These are phyloP conservation scores for Cydia amplana DNA, from an alignment of 1,140 invertebrate genomes.

Conservation along the genomic window DNA sequence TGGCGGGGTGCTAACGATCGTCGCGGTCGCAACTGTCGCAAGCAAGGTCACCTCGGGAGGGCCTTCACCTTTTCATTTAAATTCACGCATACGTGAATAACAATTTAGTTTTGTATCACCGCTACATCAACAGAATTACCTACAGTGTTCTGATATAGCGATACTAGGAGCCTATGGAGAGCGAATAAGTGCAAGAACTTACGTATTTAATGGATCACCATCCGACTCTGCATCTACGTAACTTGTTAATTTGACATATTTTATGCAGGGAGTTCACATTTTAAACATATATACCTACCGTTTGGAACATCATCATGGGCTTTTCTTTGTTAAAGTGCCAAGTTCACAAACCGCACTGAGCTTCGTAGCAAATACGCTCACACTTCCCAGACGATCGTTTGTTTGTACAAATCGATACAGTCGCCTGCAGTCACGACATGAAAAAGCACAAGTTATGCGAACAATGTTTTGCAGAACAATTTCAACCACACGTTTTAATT, in stretches of 20 bases:
- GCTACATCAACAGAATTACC: constrained; percentile 36
- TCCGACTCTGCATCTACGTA: background rate
- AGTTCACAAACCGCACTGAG: constrained; percentile 68
- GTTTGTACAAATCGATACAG: constrained; percentile 65
- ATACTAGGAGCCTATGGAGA: background rate
- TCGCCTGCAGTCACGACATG: constrained; percentile 67
- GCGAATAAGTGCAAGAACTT: constrained; percentile 10
- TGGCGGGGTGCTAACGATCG: constrained; percentile 39
- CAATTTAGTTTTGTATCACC: constrained; percentile 28
- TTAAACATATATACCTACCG: background rate
- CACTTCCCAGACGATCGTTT: constrained; percentile 72
- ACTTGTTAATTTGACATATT: background rate
- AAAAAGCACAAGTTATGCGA: constrained; percentile 68
- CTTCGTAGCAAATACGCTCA: constrained; percentile 77
- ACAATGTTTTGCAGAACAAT: constrained; percentile 30
- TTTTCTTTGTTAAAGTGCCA: constrained; percentile 69
- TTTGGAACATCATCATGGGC: constrained; percentile 57
- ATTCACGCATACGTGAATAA: constrained; percentile 38
- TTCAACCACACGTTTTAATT: constrained; percentile 44
- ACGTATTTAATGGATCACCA: too few relatives aligned
- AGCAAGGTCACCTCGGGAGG: constrained; percentile 41
- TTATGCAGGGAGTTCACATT: background rate
- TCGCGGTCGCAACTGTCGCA: constrained; percentile 32
- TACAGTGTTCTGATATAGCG: background rate
- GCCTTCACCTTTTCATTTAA: constrained; percentile 42